Evolutionary conservation across 2,113 vertebrate genomes (phyloP), one percentile per base, ranked within the genome.

Genomic region (Calypte anna): DNA sequence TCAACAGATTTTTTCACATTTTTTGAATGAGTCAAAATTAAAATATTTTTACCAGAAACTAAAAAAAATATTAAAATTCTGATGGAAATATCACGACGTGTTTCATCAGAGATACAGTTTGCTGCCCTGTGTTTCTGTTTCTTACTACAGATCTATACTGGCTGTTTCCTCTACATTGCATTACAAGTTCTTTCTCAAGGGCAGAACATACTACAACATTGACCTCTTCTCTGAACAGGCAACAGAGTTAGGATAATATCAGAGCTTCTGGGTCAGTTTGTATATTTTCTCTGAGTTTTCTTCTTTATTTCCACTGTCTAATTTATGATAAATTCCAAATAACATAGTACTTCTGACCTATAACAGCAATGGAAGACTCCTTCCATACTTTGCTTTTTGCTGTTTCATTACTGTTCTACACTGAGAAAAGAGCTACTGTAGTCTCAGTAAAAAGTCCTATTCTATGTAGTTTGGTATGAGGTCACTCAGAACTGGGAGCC

Each of bases 341-440:
- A 30, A 59, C 7, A 1, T 21, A 36, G 12, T 54, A 33, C 18
- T 73, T 40, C 11, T 73, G 14, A 25, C 23, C 19, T 43, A 30
- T 7, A 51, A 20, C 9, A 76, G 11, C 24, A 82, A 8, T 53
- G 24, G 43, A 63, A 62, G 15, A 25, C 3, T 46, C 25, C 5
- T 1, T 0, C 14, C 36, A n/a, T 54, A 19, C 12, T 68, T 76
- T 62, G 4, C 2, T 7, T 50, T 30, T 72, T 40, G 46, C 5
- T 67, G 2, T 55, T 30, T 80, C 13, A 33, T 43, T 55, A 9
- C 5, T 24, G 7, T 21, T 75, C 11, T n/a, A 64, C 20, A 30
- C 13, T 22, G 31, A 80, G 22, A 51, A 57, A 4, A 38, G 18
- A 53, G 4, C 6, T 44, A 68, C 54, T 44, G 3, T 40, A 12